Base-by-base conservation (phyloP, 2,888 invertebrate genomes). In the Ceratothoa steindachneri region DNA sequence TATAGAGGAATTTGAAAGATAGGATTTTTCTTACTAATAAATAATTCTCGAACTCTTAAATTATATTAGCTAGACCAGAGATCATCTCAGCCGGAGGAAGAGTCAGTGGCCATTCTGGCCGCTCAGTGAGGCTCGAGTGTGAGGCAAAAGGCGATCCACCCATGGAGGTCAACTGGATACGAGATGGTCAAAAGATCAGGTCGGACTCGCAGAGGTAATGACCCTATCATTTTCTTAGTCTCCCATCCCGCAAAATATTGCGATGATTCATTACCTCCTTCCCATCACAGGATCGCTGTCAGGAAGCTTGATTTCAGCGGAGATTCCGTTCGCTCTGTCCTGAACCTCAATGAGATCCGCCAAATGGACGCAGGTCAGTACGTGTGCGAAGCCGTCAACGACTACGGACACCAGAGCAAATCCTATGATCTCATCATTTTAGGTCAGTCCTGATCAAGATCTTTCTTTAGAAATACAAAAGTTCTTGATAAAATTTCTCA, bases 21-120 rank as follows among this genome's bases (percentile, higher is more conserved):
- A n/a, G n/a, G n/a, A n/a, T n/a, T n/a, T n/a, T n/a, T n/a, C n/a
- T n/a, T n/a, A n/a, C n/a, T n/a, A n/a, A n/a, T n/a, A n/a, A n/a
- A n/a, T n/a, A n/a, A n/a, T n/a, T n/a, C n/a, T n/a, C n/a, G n/a
- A n/a, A n/a, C n/a, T n/a, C n/a, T n/a, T n/a, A n/a, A n/a, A n/a
- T n/a, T n/a, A n/a, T n/a, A n/a, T n/a, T n/a, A 77, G 77, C 77
- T n/a, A 71, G 73, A 12, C 73, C 77, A 7, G 71, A 67, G 0
- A 69, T 77, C 65, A 41, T 71, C 65, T 71, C 73, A 12, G 73
- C 55, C 4, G 73, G 77, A 2, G 69, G 68, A 2, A 51, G 69
- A 3, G 68, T 77, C 53, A 77, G 73, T 24, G 77, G 73, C 0
- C 77, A 73, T 12, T 71, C 73, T 12, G 77, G 77, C 1, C 73